phyloP scores from a whole-genome alignment of 2,113 vertebrate genomes.

The Fukomys damarensis region DNA sequence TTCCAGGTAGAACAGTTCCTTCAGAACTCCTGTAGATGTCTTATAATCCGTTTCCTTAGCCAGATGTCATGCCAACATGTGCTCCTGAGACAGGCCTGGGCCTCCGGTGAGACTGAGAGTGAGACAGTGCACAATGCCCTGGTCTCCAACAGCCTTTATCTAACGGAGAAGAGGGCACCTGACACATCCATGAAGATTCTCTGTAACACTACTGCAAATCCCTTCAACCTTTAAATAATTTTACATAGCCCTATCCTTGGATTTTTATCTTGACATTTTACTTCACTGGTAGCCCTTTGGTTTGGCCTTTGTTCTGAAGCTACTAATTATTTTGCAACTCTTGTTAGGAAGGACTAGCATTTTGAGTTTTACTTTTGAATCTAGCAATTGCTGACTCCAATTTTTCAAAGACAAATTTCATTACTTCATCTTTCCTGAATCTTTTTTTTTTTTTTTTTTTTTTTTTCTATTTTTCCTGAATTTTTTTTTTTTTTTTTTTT shows the following conservation, averaged over 20 bases:
- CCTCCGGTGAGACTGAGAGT: neutral
- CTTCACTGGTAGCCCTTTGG: neutral
- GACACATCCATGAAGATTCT: neutral
- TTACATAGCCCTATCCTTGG: neutral
- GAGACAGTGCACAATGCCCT: neutral
- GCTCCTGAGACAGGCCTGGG: neutral
- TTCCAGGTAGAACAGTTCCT: neutral
- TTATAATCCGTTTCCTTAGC: neutral
- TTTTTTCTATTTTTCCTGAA: too few species aligned
- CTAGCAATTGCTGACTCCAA: neutral
- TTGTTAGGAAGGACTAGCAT: neutral
- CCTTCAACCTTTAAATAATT: neutral
- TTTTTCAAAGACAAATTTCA: neutral
- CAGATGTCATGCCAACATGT: neutral
- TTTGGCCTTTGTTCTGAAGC: neutral
- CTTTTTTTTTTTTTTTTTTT: too few species aligned
- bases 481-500: too few species aligned
- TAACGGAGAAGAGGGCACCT: neutral
- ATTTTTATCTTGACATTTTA: neutral
- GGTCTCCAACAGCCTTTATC: neutral
- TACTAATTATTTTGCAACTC: neutral
- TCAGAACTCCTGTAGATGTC: neutral
- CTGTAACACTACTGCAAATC: neutral
- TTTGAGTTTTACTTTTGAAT: neutral
- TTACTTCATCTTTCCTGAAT: neutral